These are phyloP conservation scores for Echinometra lucunter DNA, from an alignment of 53 echinoderm and acorn worm genomes.

Conservation along the genomic window DNA sequence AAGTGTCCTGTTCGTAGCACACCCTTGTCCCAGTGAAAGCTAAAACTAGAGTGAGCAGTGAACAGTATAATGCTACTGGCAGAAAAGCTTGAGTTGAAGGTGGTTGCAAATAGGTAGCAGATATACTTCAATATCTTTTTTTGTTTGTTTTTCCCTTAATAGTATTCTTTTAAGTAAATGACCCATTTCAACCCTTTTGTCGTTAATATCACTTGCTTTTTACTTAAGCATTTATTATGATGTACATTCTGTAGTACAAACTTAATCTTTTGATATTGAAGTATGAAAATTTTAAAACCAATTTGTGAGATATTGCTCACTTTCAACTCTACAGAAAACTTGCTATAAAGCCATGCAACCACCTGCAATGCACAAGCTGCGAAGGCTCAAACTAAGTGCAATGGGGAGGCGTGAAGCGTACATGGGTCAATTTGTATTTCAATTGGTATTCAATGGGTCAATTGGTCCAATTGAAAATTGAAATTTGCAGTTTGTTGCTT, in stretches of 20 bases:
- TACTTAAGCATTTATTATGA: too few species aligned
- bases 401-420: not conserved
- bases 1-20: not conserved
- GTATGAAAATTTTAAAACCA: not conserved
- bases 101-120: not conserved
- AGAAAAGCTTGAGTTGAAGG: not conserved
- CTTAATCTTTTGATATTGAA: too few species aligned
- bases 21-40: not conserved
- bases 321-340: not conserved
- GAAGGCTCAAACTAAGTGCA: not conserved
- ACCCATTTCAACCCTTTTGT: too few species aligned
- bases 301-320: not conserved
- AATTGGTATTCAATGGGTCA: too few species aligned
- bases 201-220: too few species aligned
- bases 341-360: not conserved
- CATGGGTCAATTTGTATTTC: too few species aligned
- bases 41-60: constrained; percentile 22
- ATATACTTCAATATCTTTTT: not conserved
- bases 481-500: not conserved
- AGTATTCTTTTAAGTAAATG: too few species aligned
- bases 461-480: too few species aligned
- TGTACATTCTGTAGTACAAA: too few species aligned
- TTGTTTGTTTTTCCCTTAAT: too few species aligned
- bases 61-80: constrained; percentile 9
- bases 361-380: not conserved